These are phyloP conservation scores for Drosophila willistoni DNA, from an alignment of 1,140 invertebrate species.

Conservation along the genomic window DNA sequence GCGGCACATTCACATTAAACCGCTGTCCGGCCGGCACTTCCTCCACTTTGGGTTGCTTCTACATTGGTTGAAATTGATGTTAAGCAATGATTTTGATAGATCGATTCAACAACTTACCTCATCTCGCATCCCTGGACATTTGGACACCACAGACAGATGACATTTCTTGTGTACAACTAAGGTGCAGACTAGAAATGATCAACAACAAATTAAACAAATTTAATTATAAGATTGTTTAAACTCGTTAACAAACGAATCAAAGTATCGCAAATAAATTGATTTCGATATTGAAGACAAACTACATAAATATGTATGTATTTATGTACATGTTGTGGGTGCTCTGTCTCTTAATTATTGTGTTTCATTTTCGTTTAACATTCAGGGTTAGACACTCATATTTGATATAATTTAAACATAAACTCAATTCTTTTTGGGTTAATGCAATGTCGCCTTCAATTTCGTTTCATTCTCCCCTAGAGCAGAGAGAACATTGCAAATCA, in stretches of 20 bases:
- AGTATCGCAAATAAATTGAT: slow-evolving; percentile 18
- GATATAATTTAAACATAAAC: background rate
- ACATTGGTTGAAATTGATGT: background rate
- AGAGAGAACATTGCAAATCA: background rate
- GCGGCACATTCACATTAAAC: slow-evolving; percentile 99
- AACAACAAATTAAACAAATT: slow-evolving; percentile 38
- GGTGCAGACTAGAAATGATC: slow-evolving; percentile 92
- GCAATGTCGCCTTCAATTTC: no score
- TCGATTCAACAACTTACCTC: slow-evolving; percentile 85
- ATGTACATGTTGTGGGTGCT: slow-evolving; percentile 21
- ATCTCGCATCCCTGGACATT: slow-evolving; percentile 97
- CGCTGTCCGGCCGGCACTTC: slow-evolving; percentile 87
- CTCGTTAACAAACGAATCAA: background rate
- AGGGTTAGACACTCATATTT: slow-evolving; percentile 49
- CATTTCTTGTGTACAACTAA: slow-evolving; percentile 99
- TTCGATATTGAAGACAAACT: slow-evolving; percentile 23
- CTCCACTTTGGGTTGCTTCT: slow-evolving; percentile 80
- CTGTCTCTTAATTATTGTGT: slow-evolving; percentile 21
- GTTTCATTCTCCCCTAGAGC: no score
- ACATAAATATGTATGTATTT: slow-evolving; percentile 54
- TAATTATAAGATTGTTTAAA: slow-evolving; percentile 31
- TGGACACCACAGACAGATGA: slow-evolving; percentile 96
- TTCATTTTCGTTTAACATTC: slow-evolving; percentile 46
- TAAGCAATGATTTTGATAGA: slow-evolving; percentile 1
- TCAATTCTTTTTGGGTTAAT: background rate